Conservation (phyloP, 2,797 vertebrate species). For the Uromys caudimaculatus region DNA sequence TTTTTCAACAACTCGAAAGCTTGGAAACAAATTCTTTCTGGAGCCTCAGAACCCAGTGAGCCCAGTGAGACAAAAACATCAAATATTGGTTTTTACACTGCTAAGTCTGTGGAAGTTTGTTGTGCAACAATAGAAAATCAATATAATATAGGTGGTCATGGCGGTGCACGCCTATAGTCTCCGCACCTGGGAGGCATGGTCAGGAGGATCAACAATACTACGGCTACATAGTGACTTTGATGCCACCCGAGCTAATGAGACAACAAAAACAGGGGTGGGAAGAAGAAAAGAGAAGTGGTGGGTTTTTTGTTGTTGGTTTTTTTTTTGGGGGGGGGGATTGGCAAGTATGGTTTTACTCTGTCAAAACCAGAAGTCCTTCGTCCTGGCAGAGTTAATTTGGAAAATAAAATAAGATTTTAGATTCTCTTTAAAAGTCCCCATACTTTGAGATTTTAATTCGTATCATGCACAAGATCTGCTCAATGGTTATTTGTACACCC, state of each 20-base stretch:
- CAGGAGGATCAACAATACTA: neutral
- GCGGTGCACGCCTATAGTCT: neutral
- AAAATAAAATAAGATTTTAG: conserved; percentile 47
- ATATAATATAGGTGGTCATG: neutral
- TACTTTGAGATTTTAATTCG: neutral
- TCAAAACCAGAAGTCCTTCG: neutral
- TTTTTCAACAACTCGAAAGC: neutral
- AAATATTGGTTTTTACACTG: neutral
- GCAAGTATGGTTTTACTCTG: neutral
- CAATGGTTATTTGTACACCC: neutral
- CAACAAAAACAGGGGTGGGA: too few species aligned
- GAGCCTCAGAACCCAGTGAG: neutral
- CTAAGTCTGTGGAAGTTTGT: neutral
- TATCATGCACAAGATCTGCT: neutral
- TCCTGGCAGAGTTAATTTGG: conserved; percentile 37
- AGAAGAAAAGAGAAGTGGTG: neutral
- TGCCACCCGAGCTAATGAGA: neutral
- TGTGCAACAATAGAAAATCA: conserved; percentile 1
- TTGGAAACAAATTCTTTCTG: neutral
- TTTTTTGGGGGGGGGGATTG: neutral
- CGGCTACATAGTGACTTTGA: neutral
- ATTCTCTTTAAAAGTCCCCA: neutral
- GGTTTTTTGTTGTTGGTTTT: too few species aligned
- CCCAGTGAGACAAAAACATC: neutral
- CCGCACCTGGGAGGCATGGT: neutral